Evolutionary conservation across 2,888 invertebrate genomes (phyloP).

Genomic region (Yponomeuta plumbellus): DNA sequence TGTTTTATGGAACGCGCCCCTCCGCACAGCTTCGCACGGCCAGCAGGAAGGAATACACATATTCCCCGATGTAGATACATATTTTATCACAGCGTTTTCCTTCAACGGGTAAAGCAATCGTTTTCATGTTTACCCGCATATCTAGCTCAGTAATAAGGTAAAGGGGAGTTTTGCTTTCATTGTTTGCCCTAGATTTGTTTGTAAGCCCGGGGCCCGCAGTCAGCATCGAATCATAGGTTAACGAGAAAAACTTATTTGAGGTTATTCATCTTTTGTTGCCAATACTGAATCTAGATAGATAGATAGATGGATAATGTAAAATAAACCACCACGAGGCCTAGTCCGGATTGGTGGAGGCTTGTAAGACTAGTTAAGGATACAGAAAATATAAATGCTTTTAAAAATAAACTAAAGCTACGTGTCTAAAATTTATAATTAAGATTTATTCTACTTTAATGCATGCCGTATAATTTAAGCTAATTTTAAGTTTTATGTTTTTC

Average conservation of each 20-base stretch:
- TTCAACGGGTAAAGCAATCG: conserved; percentile 6
- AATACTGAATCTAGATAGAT: too few relatives aligned
- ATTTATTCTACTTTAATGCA: too few relatives aligned
- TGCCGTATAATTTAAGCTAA: too few relatives aligned
- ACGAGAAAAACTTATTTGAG: neutral
- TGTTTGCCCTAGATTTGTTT: conserved; percentile 1
- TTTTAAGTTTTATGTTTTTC: too few relatives aligned
- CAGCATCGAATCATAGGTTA: neutral
- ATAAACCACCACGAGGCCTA: too few relatives aligned
- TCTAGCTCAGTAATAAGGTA: neutral
- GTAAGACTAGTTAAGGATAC: too few relatives aligned
- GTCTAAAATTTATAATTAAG: too few relatives aligned
- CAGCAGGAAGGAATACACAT: neutral
- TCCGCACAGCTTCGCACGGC: neutral
- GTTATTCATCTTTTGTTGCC: neutral
- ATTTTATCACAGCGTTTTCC: conserved; percentile 20
- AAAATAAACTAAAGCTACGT: too few relatives aligned
- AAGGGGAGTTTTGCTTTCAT: neutral
- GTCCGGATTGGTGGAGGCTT: too few relatives aligned
- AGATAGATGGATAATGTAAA: too few relatives aligned
- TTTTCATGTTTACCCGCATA: conserved; percentile 1
- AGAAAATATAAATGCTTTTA: too few relatives aligned
- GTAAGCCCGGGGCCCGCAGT: neutral
- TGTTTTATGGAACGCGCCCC: neutral
- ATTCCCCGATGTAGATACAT: conserved; percentile 9